Base-by-base conservation (phyloP, 2,797 vertebrate genomes). In the Linurgus olivaceus region DNA sequence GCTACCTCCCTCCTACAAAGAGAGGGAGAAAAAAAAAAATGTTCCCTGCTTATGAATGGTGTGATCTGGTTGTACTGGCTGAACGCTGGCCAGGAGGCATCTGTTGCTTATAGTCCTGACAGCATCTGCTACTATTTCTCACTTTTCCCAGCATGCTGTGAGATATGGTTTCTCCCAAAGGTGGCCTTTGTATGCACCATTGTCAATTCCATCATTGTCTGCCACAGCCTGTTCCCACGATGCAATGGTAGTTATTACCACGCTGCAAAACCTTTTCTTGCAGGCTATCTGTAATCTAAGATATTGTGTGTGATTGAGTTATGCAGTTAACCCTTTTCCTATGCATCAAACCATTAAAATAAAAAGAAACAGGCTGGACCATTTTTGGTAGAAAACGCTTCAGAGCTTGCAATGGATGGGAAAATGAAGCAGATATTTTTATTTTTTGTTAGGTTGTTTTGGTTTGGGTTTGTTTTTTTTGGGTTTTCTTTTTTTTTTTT, bases 41-140 rank as follows among this genome's bases (percentile, higher is more conserved):
- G 94, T 92, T 86, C 94, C 94, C 94, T 82, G 94, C 96, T 92
- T 91, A 87, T 96, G 94, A 97, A 96, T 97, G 96, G 96, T 96
- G 97, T 96, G 97, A 96, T 97, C 96, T 91, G 97, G 97, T 97
- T 96, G 96, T 97, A 96, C 97, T 95, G 97, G 96, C 97, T 97
- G 98, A 98, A 98, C 98, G 91, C 97, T 94, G 96, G 98, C 98
- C 98, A 98, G 98, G 97, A 98, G 98, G 98, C 98, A 98, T 98
- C 98, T 99, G 98, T 98, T 98, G 98, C 98, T 97, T 96, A 77
- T 85, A 94, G 97, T 96, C 97, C 97, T 98, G 97, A 97, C 98
- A 98, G 99, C 99, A 99, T 99, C 99, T 99, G 99, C 98, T 98
- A 98, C 98, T 98, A 98, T 98, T 98, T 96, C 98, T 98, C 98